Percentiles rank a stretch among this genome's conserved stretches.
Conservation (phyloP, 2,797 vertebrate species). For the Natrix natrix region DNA sequence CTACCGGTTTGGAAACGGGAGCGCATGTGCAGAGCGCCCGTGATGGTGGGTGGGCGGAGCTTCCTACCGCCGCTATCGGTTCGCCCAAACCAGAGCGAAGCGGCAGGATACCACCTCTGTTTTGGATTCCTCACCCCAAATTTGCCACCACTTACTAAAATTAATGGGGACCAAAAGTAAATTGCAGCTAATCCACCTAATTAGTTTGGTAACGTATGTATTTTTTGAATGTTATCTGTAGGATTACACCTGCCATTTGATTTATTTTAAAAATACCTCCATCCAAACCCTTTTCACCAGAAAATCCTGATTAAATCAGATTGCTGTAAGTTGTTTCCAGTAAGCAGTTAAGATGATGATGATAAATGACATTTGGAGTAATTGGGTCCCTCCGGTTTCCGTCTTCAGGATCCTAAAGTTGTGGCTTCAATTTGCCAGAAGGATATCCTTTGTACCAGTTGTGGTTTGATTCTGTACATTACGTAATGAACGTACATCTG, state of each 20-base stretch:
- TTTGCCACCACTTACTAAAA: neutral
- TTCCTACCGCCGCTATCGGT: too few species aligned
- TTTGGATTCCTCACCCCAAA: neutral
- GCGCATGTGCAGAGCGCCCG: too few species aligned
- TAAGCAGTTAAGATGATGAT: neutral
- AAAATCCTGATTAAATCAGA: neutral
- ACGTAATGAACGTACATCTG: too few species aligned
- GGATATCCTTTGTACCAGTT: neutral
- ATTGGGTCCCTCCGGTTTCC: accelerated
- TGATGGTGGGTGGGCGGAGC: too few species aligned
- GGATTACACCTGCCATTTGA: neutral
- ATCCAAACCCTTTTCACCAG: neutral
- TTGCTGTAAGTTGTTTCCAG: neutral
- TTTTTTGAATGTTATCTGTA: neutral
- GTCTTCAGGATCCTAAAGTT: neutral
- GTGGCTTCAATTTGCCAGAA: neutral
- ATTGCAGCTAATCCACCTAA: neutral
- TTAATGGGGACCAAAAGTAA: neutral
- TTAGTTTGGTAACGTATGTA: neutral
- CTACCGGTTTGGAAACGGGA: too few species aligned
- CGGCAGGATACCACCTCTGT: too few species aligned
- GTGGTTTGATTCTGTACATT: neutral
- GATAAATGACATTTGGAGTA: neutral
- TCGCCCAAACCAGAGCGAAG: too few species aligned
- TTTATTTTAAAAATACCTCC: neutral